Base-by-base conservation (phyloP, 37 sponge, comb jelly and placozoan species). In the Beroe forskalii region DNA sequence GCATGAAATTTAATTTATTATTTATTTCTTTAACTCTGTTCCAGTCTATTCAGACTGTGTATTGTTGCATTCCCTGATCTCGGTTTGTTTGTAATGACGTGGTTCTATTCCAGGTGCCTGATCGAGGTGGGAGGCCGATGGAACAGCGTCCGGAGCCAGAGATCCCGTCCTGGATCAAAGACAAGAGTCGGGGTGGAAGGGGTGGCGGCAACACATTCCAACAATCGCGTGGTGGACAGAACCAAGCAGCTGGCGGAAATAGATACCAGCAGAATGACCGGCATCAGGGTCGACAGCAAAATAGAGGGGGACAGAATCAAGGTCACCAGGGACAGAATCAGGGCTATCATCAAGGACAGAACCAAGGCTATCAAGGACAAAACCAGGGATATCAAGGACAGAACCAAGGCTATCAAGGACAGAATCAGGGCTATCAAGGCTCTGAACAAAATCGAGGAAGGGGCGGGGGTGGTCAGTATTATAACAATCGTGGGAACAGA, bases 71-170 rank as follows among this genome's bases (percentile, higher is more conserved):
- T n/a, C n/a, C n/a, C n/a, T n/a, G n/a, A n/a, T n/a, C n/a, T n/a
- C n/a, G n/a, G n/a, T n/a, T n/a, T n/a, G n/a, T n/a, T n/a, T n/a
- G n/a, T n/a, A n/a, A n/a, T n/a, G n/a, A n/a, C n/a, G n/a, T n/a
- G n/a, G n/a, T n/a, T n/a, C 32, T 69, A 6, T 36, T 24, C 12
- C 55, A 80, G 86, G 86, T 80, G 43, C 86, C 86, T 22, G 86
- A 80, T n/a, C 28, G 86, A n/a, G 86, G 86, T 6, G 86, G 86
- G 30, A 41, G 86, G 27, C 86, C 86, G n/a, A 42, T 43, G 48
- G 86, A 80, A 43, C 86, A 80, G 86, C 43, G 86, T 33, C 86
- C 86, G 9, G 86, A 80, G 42, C 86, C 86, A 30, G 86, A 80
- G 40, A 80, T 80, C 40, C 86, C 86, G 23, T 80, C 86, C 30